These are phyloP conservation scores for Cephalotes varians DNA, from an alignment of 2,888 invertebrate genomes.

Conservation along the genomic window DNA sequence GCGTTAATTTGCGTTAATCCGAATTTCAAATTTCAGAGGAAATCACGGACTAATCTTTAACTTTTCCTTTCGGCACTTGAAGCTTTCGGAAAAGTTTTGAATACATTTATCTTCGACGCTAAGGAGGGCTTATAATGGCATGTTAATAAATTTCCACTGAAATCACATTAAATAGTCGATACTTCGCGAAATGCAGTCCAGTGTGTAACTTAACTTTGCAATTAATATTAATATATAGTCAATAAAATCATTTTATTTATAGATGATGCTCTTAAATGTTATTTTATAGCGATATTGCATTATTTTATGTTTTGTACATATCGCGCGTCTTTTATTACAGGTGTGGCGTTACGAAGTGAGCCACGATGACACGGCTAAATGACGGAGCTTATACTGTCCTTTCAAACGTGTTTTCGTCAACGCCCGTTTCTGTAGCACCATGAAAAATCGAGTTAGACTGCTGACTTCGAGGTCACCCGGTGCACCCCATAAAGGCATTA, in stretches of 20 bases:
- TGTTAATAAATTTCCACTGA: slow-evolving; percentile 29
- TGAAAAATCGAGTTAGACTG: slow-evolving; percentile 72
- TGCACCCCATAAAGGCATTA: slow-evolving; percentile 78
- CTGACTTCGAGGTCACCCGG: slow-evolving; percentile 71
- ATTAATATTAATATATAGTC: background rate
- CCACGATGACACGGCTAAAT: slow-evolving; percentile 22
- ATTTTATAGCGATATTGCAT: background rate
- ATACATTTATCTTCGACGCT: slow-evolving; percentile 31
- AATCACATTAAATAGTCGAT: slow-evolving; percentile 18
- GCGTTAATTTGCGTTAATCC: slow-evolving; percentile 56
- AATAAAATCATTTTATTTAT: slow-evolving; percentile 10
- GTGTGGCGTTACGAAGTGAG: background rate
- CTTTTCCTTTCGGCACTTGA: slow-evolving; percentile 43
- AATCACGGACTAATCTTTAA: slow-evolving; percentile 43
- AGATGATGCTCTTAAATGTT: slow-evolving; percentile 4
- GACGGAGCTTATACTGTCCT: slow-evolving; percentile 16
- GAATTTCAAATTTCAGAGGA: slow-evolving; percentile 49
- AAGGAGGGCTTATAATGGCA: slow-evolving; percentile 11
- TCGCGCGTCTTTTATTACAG: slow-evolving; percentile 9
- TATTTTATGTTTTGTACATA: slow-evolving; percentile 4
- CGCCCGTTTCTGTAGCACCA: slow-evolving; percentile 31
- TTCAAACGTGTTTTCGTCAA: slow-evolving; percentile 53
- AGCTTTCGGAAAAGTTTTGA: slow-evolving; percentile 40
- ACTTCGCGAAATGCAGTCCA: background rate
- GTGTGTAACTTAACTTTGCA: slow-evolving; percentile 3